Conservation (phyloP, 2,888 invertebrate species). For the Idaea aversata region DNA sequence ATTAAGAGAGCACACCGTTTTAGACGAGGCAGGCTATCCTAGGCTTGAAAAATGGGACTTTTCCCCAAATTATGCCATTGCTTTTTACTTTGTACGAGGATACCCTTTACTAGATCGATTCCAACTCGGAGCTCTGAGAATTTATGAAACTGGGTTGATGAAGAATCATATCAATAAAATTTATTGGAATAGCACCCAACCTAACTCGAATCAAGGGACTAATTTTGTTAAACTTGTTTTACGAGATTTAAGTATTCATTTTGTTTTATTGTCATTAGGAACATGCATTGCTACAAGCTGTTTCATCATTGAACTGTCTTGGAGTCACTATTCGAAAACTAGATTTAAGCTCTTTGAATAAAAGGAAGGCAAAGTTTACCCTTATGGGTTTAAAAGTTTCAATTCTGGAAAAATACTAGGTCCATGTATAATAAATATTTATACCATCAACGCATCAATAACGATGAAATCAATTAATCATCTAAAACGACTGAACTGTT, state of each 20-base stretch:
- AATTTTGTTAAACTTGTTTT: not conserved
- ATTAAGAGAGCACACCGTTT: constrained; percentile 39
- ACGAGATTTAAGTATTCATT: not conserved
- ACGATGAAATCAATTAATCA: not conserved
- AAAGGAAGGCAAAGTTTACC: not conserved
- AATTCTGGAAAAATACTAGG: not conserved
- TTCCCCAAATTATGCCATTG: constrained; percentile 33
- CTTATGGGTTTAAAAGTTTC: not conserved
- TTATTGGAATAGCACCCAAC: constrained; percentile 17
- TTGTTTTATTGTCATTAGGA: not conserved
- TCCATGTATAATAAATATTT: not conserved
- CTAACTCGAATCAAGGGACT: not conserved
- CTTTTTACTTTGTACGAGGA: constrained; percentile 45
- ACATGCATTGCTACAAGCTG: not conserved
- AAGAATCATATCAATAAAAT: constrained; percentile 36
- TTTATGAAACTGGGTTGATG: constrained; percentile 52
- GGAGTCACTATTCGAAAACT: not conserved
- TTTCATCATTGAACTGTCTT: not conserved
- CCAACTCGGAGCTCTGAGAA: constrained; percentile 36
- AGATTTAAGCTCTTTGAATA: not conserved
- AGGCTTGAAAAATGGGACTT: constrained; percentile 42
- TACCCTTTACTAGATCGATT: constrained; percentile 43
- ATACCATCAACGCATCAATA: not conserved
- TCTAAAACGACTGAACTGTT: not conserved
- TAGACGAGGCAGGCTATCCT: constrained; percentile 38